Conservation (phyloP, 1,140 invertebrate species). For the Pachyrhynchus sulphureomaculatus region DNA sequence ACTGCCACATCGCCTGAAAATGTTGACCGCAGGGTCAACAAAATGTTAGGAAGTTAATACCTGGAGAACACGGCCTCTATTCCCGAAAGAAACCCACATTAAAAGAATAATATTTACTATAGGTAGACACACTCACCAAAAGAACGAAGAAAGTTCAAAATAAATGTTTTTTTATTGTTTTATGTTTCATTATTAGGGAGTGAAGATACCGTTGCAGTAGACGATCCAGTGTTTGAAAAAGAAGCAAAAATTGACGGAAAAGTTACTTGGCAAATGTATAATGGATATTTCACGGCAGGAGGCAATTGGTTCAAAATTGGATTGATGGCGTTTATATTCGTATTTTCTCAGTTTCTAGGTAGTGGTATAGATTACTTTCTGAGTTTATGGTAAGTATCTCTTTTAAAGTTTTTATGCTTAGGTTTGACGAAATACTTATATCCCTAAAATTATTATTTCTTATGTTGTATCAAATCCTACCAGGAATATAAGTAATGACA, state of each 20-base stretch:
- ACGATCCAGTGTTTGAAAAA: too few species aligned
- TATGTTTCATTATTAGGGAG: too few species aligned
- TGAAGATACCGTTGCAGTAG: too few species aligned
- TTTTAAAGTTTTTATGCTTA: background rate
- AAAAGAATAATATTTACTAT: too few species aligned
- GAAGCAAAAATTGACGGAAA: slow-evolving; percentile 52
- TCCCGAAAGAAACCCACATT: too few species aligned
- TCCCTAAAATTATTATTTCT: background rate
- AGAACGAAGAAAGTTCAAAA: too few species aligned
- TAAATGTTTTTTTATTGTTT: too few species aligned
- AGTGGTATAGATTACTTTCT: slow-evolving; percentile 68
- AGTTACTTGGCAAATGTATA: slow-evolving; percentile 58
- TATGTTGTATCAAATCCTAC: background rate
- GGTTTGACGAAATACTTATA: background rate
- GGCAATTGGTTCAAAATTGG: slow-evolving; percentile 55
- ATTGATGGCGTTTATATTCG: slow-evolving; percentile 55
- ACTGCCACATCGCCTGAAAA: too few species aligned
- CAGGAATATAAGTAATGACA: background rate
- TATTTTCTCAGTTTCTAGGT: slow-evolving; percentile 61
- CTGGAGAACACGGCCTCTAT: too few species aligned
- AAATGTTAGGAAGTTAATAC: too few species aligned
- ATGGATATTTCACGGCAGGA: slow-evolving; percentile 63
- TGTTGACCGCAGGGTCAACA: too few species aligned
- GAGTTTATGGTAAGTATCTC: slow-evolving; percentile 61
- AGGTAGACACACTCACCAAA: too few species aligned